Base-by-base conservation (phyloP, 2,113 vertebrate genomes). In the Sarotherodon lohbergeri region DNA sequence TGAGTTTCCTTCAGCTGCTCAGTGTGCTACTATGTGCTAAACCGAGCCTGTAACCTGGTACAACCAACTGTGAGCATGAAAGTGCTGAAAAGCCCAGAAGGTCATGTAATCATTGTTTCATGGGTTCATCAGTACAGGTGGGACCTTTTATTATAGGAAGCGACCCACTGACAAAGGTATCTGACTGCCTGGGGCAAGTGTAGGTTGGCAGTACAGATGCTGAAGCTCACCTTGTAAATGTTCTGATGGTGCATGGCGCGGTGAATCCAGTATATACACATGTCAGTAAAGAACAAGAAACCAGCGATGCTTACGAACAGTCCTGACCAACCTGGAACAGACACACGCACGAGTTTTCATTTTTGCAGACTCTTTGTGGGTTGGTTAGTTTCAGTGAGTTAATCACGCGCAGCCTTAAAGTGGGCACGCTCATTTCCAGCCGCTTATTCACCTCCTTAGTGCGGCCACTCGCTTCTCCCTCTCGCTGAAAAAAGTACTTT, bases 241-340 rank as follows among this genome's bases (percentile, higher is more conserved):
- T 96, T 91, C 68, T 88, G 98, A 85, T 99, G 98, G 86, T 99
- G 98, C 34, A 99, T 96, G 39, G 91, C 96, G 1, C 98, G 96
- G 78, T 99, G 98, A 52, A 99, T 98, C 98, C 98, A 99, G 92
- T 99, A 99, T 95, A 99, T 99, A 24, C 96, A 94, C 98, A 98
- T 98, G 87, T 99, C 98, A 0, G 98, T 99, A 90, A 99, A 99
- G 91, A 99, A 95, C 55, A 99, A 96, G 93, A 98, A 98, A 17
- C 98, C 98, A n/a, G 97, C 52, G 86, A 98, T 95, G 88, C 98
- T 98, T 50, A 96, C 48, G n/a, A 98, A 24, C 5, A 99, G 92
- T 0, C 96, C 96, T 1, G 95, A 8, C 98, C 97, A 98, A 46
- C 98, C 98, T 99, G 89, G n/a, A 73, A 92, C 19, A 85, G 11